Percentiles rank a stretch among this genome's conserved stretches.
These are phyloP conservation scores for Pardosa pseudoannulata DNA, from an alignment of 2,888 invertebrate genomes.

Conservation along the genomic window DNA sequence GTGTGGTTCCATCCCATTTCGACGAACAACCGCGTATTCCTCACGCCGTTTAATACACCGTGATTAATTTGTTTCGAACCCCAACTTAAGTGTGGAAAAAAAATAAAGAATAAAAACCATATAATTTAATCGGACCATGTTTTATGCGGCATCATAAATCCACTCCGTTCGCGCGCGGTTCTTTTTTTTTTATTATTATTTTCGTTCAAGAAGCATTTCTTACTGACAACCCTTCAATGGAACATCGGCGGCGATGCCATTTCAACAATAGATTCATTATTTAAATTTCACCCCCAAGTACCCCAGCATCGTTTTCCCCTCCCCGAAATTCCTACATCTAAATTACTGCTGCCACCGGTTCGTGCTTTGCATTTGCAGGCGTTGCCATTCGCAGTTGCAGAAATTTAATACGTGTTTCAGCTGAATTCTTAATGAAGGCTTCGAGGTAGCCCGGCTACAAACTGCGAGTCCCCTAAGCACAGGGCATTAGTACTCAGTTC, in stretches of 20 bases:
- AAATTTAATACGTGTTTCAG: slow-evolving; percentile 19
- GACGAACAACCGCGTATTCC: neutral
- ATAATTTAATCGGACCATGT: neutral
- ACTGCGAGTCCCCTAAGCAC: slow-evolving; percentile 7
- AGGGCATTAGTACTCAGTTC: slow-evolving; percentile 24
- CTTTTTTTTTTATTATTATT: no score
- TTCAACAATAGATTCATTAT: slow-evolving; percentile 13
- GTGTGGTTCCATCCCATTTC: no score
- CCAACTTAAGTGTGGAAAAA: neutral
- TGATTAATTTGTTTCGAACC: neutral
- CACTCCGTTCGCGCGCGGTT: neutral
- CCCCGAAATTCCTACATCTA: slow-evolving; percentile 1
- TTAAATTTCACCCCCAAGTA: neutral
- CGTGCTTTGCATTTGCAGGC: slow-evolving; percentile 22
- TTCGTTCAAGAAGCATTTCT: neutral
- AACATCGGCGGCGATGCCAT: neutral
- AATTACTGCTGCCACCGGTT: slow-evolving; percentile 6
- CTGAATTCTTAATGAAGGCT: slow-evolving; percentile 20
- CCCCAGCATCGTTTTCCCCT: neutral
- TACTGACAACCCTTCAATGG: neutral
- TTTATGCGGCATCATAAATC: neutral
- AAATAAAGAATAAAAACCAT: neutral
- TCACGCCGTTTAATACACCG: neutral
- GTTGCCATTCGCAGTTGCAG: slow-evolving; percentile 19
- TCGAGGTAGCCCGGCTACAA: neutral